Evolutionary conservation across 2,888 invertebrate genomes (phyloP), one percentile per base, ranked within the genome.

Genomic region (Dasypolia templi): DNA sequence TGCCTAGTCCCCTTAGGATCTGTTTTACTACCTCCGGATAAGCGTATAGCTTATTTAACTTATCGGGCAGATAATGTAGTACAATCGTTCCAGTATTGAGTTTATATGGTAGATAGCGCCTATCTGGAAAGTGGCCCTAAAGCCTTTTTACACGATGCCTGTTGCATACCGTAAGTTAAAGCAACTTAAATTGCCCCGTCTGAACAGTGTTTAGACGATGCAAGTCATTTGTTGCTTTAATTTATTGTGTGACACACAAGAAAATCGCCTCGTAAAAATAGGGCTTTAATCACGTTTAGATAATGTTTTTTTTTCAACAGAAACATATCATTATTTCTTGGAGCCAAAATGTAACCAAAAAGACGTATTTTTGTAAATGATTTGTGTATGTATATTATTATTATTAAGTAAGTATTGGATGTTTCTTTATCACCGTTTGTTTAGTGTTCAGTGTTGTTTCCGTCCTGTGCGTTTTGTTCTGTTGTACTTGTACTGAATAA

Each of bases 261-360:
- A n/a, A 11, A n/a, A 9, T 51, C n/a, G 11, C 51, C 4, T n/a
- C n/a, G 12, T 12, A 4, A n/a, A n/a, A 51, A 26, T 51, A 1
- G 12, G n/a, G 12, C 51, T 53, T 14, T 53, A 14, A 68, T 19
- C 19, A 26, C 14, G 17, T 19, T 42, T 5, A 56, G 0, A 17
- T n/a, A 0, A 29, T 4, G n/a, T 22, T 4, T 68, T 71, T 65
- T 72, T 85, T 85, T 85, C 68, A 86, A 82, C 84, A 86, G 85
- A 76, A 88, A 75, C 73, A 53, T 59, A 55, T 32, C 44, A 49
- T 3, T 74, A 80, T 69, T 83, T 75, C 65, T 89, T 87, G 86
- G 86, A 89, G 90, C 93, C 93, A 93, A 93, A 93, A 89, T 91
- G 89, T 91, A 93, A 93, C 93, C 93, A 93, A 93, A 93, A 90